phyloP scores from a whole-genome alignment of 2,113 vertebrate species.

The Paradisaea rubra region DNA sequence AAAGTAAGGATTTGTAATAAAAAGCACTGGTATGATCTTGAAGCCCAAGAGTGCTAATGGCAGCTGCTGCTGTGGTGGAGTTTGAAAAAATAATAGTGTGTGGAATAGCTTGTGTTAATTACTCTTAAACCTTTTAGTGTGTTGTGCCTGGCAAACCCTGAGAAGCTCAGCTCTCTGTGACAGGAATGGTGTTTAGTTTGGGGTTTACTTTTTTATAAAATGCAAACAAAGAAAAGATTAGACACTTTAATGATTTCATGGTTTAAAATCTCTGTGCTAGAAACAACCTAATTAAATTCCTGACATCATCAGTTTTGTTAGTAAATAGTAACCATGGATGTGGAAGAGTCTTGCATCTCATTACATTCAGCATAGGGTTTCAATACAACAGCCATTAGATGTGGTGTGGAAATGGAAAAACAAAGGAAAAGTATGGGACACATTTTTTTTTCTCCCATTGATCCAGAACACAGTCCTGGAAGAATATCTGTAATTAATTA shows the following conservation, averaged over 20 bases:
- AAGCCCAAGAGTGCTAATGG: neutral
- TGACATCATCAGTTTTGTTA: slow-evolving; percentile 71
- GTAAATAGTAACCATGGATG: slow-evolving; percentile 71
- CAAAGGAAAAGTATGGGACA: slow-evolving; percentile 19
- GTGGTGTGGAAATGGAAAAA: slow-evolving; percentile 42
- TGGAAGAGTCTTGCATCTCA: slow-evolving; percentile 54
- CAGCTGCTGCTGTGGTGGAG: neutral
- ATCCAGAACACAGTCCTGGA: slow-evolving; percentile 15
- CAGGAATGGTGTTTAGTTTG: slow-evolving; percentile 28
- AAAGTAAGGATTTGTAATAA: slow-evolving; percentile 19
- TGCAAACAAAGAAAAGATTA: slow-evolving; percentile 62
- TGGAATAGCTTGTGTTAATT: slow-evolving; percentile 59
- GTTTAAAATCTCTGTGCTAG: slow-evolving; percentile 55
- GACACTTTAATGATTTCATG: slow-evolving; percentile 65
- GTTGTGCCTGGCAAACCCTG: slow-evolving; percentile 36
- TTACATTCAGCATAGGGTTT: slow-evolving; percentile 49
- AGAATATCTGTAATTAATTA: slow-evolving; percentile 52
- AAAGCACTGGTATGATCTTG: neutral
- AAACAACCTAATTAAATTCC: slow-evolving; percentile 72
- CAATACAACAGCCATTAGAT: slow-evolving; percentile 38
- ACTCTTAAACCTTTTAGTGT: slow-evolving; percentile 61
- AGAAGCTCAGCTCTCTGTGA: slow-evolving; percentile 32
- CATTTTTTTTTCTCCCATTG: neutral
- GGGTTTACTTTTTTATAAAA: slow-evolving; percentile 29
- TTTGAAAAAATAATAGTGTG: slow-evolving; percentile 4